These are phyloP conservation scores for Pardosa pseudoannulata DNA, from an alignment of 2,888 invertebrate genomes.

Conservation along the genomic window DNA sequence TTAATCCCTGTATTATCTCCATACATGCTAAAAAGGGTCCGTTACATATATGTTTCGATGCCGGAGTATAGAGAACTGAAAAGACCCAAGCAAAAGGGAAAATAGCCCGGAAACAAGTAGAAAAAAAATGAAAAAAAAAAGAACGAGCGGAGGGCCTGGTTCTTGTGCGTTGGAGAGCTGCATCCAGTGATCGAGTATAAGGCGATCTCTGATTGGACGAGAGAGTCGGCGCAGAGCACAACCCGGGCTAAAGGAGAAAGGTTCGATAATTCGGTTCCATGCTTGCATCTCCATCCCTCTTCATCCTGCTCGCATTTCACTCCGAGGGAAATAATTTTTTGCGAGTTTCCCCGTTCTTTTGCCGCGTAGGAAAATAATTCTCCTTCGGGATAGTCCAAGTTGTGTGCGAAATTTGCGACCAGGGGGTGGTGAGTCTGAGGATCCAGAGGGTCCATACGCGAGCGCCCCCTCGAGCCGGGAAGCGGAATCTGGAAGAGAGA, in stretches of 20 bases:
- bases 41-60: too few relatives aligned
- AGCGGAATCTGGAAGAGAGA: conserved; percentile 29
- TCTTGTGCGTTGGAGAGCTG: conserved; percentile 12
- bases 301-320: neutral
- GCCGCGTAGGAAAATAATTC: neutral
- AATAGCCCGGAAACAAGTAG: conserved; percentile 4
- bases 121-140: neutral
- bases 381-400: too few relatives aligned
- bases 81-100: neutral
- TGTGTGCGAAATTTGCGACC: neutral
- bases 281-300: neutral
- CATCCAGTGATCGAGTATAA: conserved; percentile 54
- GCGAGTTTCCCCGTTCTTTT: neutral
- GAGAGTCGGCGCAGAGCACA: conserved; percentile 53
- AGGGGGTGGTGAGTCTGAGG: conserved; percentile 9
- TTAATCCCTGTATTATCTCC: too few relatives aligned
- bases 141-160: neutral
- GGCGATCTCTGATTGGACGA: conserved; percentile 64
- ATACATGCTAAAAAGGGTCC: too few relatives aligned
- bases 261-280: conserved; percentile 33
- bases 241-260: conserved; percentile 22
- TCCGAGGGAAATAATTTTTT: neutral
- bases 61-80: neutral
- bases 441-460: conserved; percentile 19
- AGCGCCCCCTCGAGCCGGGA: conserved; percentile 44